Evolutionary conservation across 2,113 vertebrate species (phyloP), one percentile per base, ranked within the genome.

Genomic region (Heteronetta atricapilla): DNA sequence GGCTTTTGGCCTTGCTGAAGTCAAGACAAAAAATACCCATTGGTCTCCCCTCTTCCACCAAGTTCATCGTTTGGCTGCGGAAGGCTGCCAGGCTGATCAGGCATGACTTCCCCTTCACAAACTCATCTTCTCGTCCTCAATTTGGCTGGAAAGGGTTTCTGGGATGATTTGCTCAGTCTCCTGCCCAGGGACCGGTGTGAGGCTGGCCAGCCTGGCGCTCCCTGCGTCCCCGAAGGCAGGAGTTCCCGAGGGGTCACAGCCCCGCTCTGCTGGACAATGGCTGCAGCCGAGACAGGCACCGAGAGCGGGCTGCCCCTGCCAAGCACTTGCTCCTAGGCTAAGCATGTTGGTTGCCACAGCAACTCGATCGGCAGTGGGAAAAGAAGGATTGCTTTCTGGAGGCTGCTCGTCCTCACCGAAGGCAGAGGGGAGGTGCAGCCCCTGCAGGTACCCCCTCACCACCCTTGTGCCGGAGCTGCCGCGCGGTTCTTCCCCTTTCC

Each of bases 181-280:
- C 15, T 26, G 31, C 48, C 36, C 28, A 15, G 38, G 14, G 23
- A 16, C 0, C 14, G 48, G 4, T 5, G 48, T 20, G 52, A 38
- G 15, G 34, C 52, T 33, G 53, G 4, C 44, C 26, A 9, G 60
- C 8, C 36, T 13, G 21, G 6, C 6, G 0, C 21, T 17, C 40
- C 80, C n/a, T 6, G 12, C 20, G 25, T 36, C 31, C 31, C 48
- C 19, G 36, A 13, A 28, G 68, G 68, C 31, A 20, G 58, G 50
- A 52, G 52, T 2, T 64, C 58, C 56, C 10, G 22, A 13, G 63
- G 42, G 19, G 26, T 5, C 28, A 6, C 0, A 2, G 60, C 10
- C 5, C 38, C 2, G 2, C 48, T 36, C 21, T 31, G 25, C 56
- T 0, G 1, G 50, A 46, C 29, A 3, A 25, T 2, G 50, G 36